Percentiles rank a stretch among this genome's conserved stretches.
phyloP scores from a whole-genome alignment of 1,140 invertebrate genomes.

The Lepidurus apus region DNA sequence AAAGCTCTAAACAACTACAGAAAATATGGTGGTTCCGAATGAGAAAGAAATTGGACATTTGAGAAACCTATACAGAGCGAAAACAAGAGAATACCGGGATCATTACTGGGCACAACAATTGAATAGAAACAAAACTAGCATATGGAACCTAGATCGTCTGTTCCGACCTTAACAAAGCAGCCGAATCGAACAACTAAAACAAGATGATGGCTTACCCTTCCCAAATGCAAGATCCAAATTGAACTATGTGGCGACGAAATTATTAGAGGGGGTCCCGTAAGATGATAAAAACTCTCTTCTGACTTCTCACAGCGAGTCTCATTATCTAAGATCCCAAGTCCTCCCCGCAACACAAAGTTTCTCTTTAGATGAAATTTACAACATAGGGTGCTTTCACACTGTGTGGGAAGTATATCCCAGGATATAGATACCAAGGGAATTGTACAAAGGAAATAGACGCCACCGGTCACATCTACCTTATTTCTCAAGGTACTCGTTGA shows the following conservation, averaged over 20 bases:
- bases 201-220: conserved; percentile 2
- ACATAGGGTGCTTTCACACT: no score
- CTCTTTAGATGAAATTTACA: conserved; percentile 8
- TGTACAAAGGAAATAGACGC: no score
- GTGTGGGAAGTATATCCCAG: no score
- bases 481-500: no score
- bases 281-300: neutral
- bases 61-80: neutral
- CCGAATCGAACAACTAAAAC: neutral
- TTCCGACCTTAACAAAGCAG: neutral
- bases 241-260: neutral
- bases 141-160: neutral
- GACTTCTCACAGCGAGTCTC: neutral
- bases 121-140: neutral
- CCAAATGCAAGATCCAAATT: conserved; percentile 2
- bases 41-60: neutral
- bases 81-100: neutral
- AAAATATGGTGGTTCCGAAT: neutral
- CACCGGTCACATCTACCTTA: no score
- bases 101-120: neutral
- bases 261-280: neutral
- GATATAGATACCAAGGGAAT: no score
- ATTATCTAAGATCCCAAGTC: neutral
- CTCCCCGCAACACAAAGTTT: neutral
- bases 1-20: conserved; percentile 3